These are phyloP conservation scores for Zaprionus davidi DNA, from an alignment of 1,140 invertebrate genomes.

Conservation along the genomic window DNA sequence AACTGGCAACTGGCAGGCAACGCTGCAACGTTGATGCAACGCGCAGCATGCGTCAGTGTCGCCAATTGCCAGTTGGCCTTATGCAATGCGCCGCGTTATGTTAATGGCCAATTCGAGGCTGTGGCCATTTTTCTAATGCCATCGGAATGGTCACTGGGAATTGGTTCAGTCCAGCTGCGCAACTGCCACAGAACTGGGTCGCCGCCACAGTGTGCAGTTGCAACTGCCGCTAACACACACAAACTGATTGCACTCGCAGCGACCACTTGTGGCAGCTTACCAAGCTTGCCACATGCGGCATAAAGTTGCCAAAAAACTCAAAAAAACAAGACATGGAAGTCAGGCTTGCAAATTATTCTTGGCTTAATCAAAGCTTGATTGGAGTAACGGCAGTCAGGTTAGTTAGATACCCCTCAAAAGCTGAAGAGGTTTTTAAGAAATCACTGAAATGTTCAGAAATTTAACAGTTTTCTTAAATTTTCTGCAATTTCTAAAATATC, in stretches of 20 bases:
- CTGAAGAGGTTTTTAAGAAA: no score
- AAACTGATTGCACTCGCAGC: constrained; percentile 4
- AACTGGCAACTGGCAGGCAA: not conserved
- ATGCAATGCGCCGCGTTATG: constrained; percentile 32
- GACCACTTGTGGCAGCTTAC: not conserved
- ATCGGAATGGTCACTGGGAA: constrained; percentile 5
- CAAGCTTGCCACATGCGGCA: not conserved
- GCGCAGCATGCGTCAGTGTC: constrained; percentile 7
- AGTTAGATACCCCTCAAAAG: not conserved
- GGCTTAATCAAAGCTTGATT: not conserved
- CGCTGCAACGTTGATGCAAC: constrained; percentile 22
- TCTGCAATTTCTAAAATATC: not conserved
- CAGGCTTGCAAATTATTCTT: not conserved
- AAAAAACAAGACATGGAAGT: not conserved
- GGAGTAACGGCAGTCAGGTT: not conserved
- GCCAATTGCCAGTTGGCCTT: constrained; percentile 1
- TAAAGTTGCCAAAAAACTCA: not conserved
- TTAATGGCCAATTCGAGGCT: constrained; percentile 17
- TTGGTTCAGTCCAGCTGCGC: constrained; percentile 6
- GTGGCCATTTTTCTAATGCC: constrained; percentile 4
- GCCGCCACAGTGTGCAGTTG: not conserved
- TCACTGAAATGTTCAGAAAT: no score
- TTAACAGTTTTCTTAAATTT: no score
- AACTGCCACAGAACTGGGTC: constrained; percentile 5
- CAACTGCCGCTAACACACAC: not conserved